Percentiles rank a stretch among this genome's conserved stretches.
Conservation (phyloP, 2,888 invertebrate genomes). For the Anticlea derivata region DNA sequence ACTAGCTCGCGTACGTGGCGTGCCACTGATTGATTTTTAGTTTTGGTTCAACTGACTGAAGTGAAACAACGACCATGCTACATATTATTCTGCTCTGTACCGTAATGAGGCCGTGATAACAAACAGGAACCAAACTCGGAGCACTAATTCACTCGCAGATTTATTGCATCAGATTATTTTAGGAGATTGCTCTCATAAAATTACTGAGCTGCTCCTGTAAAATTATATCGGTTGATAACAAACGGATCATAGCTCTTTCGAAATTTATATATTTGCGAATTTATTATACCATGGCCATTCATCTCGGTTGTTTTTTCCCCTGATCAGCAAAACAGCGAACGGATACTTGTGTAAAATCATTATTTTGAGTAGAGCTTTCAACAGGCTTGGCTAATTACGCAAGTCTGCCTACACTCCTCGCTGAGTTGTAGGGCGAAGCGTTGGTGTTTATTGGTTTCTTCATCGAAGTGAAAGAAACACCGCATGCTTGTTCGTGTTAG, state of each 20-base stretch:
- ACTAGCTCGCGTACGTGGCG: no score
- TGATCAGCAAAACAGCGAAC: no score
- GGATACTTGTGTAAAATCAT: background rate
- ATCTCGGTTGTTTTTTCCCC: no score
- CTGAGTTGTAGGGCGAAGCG: background rate
- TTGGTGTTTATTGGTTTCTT: background rate
- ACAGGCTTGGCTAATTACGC: background rate
- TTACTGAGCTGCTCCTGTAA: background rate
- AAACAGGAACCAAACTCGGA: conserved; percentile 6
- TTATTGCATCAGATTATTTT: conserved; percentile 9
- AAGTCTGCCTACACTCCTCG: background rate
- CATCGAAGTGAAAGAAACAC: background rate
- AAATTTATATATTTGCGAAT: no score
- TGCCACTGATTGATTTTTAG: no score
- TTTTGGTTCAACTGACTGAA: background rate
- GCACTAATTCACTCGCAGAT: conserved; percentile 11
- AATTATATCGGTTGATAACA: background rate
- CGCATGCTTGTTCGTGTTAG: no score
- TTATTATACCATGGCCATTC: background rate
- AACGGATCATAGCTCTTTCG: no score
- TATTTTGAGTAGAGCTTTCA: background rate
- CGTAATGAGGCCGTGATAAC: conserved; percentile 14
- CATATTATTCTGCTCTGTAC: background rate
- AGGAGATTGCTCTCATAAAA: background rate
- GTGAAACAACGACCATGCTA: background rate